Base-by-base conservation (phyloP, 2,113 vertebrate species). In the Pituophis catenifer region DNA sequence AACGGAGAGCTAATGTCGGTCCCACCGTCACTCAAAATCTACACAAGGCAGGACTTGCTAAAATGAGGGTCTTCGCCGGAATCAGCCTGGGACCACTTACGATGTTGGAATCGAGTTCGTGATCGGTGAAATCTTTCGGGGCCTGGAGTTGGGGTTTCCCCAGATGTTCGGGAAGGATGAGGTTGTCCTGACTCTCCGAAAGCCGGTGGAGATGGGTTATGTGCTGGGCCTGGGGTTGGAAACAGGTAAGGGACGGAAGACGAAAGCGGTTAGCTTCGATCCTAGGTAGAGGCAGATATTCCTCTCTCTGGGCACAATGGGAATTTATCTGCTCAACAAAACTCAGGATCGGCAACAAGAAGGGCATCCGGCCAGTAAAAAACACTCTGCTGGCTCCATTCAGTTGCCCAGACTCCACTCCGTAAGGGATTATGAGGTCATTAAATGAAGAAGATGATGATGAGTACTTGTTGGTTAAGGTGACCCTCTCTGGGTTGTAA, bases 61-160 rank as follows among this genome's bases (percentile, higher is more conserved):
- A 44, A 81, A 21, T 3, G 0, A 8, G 2, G 33, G 17, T 3
- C 1, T 7, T 38, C 12, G 29, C 23, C 92, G 0, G 70, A 86
- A 19, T 0, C 8, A 29, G 13, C 1, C 48, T 44, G 93, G 10
- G 13, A 1, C 2, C 4, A 19, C 93, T 97, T 94, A 97, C 97
- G 3, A 97, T 97, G 89, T 96, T 97, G 94, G 96, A 96, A 75
- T 97, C 96, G 3, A 97, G 96, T 53, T 97, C 97, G 50, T 97
- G 96, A 9, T 97, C 96, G 5, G 95, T 95, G 91, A 93, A 96
- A 88, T 97, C 97, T n/a, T 97, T 96, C 0, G 94, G 96, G 50
- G 96, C 95, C 0, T 95, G 95, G 70, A 94, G 96, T 62, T 94
- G 94, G 88, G 95, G 94, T 90, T 94, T 96, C 93, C 96, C 94